Conservation (phyloP, 2,888 invertebrate species). For the Cantharis lateralis region DNA sequence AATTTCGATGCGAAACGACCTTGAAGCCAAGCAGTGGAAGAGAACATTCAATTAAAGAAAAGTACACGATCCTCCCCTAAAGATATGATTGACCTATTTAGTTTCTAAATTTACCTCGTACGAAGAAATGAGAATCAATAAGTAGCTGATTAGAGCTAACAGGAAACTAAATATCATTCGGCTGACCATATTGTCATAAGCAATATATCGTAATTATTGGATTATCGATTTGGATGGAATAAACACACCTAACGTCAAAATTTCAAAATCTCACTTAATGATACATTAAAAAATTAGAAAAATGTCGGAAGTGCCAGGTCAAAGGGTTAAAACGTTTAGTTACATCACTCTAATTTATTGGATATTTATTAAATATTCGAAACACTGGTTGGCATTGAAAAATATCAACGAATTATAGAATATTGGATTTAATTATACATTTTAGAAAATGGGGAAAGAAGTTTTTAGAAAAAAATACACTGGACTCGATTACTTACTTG, state of each 20-base stretch:
- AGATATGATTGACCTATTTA: background rate
- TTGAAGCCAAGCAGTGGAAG: background rate
- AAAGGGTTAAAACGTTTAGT: background rate
- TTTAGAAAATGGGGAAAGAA: background rate
- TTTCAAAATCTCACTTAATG: background rate
- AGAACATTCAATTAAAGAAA: background rate
- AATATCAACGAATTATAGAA: background rate
- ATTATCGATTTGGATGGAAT: background rate
- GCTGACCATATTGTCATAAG: background rate
- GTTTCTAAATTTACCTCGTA: background rate
- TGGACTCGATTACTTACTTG: background rate
- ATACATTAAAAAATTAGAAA: background rate
- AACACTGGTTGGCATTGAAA: background rate
- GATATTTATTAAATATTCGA: background rate
- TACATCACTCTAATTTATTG: background rate
- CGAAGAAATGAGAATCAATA: background rate
- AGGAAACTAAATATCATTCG: background rate
- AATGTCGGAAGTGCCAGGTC: background rate
- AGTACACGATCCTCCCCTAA: background rate
- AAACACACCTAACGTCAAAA: background rate
- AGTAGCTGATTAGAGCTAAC: background rate
- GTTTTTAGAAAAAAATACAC: background rate
- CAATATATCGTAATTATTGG: background rate
- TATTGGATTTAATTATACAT: background rate
- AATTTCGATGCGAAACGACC: background rate